Base-by-base conservation (phyloP, 2,888 invertebrate species). In the Hermaeophaga mercurialis region DNA sequence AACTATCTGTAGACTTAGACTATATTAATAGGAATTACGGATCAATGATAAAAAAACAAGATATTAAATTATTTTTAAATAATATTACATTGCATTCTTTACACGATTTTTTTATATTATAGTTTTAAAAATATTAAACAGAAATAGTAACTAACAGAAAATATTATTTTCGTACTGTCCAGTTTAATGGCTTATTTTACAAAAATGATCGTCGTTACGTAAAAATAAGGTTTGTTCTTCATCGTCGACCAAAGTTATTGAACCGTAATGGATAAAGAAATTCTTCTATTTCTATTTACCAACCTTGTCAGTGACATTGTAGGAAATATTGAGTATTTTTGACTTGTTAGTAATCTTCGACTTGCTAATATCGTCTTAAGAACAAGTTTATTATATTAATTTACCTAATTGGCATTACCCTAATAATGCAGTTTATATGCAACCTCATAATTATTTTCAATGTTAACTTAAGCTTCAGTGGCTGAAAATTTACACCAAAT, bases 361-460 rank as follows among this genome's bases (percentile, higher is more conserved):
- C 15, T 36, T 36, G 17, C 15, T 36, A 15, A 36, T 14, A 17
- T 17, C 7, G 36, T 36, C 8, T 36, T 36, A 36, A 48, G 15
- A 38, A 38, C 48, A 48, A 48, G 48, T 39, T 48, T 38, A 15
- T 24, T 38, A 48, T 26, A 48, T 52, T 52, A 44, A 52, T 52
- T 52, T 52, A 22, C 43, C 33, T 52, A 43, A 52, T 52, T 52
- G 52, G 44, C 43, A 52, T 52, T 52, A 28, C 26, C 52, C 34
- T 52, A 52, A 52, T 52, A 34, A 17, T 34, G 52, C 34, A 26
- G 44, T 52, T 52, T 52, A 26, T 52, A 52, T 52, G 52, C 52
- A 43, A 28, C 34, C 43, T 34, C 43, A 33, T 43, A 44, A 44
- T 34, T 44, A 50, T 31, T 48, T 50, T 41, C 41, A 50, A 31